Conservation (phyloP, 2,888 invertebrate species). For the Spatulosminthurus flaviceps region DNA sequence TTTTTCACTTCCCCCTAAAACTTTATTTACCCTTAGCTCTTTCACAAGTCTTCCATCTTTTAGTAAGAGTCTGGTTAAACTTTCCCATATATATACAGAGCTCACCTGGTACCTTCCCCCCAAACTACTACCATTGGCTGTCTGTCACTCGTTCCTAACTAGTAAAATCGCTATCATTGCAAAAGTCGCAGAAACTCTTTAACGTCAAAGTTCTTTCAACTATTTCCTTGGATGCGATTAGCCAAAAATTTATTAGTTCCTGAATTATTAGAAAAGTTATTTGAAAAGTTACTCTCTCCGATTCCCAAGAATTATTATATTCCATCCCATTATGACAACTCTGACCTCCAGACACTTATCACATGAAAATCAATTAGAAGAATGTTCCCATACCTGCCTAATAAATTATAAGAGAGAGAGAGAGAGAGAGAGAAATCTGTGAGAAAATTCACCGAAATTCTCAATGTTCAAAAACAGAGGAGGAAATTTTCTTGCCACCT, state of each 20-base stretch:
- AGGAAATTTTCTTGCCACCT: too few species aligned
- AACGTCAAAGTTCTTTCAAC: background rate
- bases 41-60: too few species aligned
- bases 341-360: conserved; percentile 14
- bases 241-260: conserved; percentile 1
- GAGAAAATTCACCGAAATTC: too few species aligned
- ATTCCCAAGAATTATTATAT: background rate
- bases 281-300: conserved; percentile 1
- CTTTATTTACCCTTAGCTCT: background rate
- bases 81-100: too few species aligned
- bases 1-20: background rate
- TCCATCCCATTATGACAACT: background rate
- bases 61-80: too few species aligned
- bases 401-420: too few species aligned
- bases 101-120: too few species aligned
- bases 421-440: too few species aligned
- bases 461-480: too few species aligned
- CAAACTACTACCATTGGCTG: too few species aligned
- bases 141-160: too few species aligned
- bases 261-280: background rate
- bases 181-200: background rate
- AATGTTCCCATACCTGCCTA: background rate
- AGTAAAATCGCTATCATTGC: background rate
- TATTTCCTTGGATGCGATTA: too few species aligned
- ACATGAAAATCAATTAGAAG: background rate